Evolutionary conservation across 1,140 invertebrate genomes (phyloP), one percentile per base, ranked within the genome.

Genomic region (Tetragnatha versicolor): DNA sequence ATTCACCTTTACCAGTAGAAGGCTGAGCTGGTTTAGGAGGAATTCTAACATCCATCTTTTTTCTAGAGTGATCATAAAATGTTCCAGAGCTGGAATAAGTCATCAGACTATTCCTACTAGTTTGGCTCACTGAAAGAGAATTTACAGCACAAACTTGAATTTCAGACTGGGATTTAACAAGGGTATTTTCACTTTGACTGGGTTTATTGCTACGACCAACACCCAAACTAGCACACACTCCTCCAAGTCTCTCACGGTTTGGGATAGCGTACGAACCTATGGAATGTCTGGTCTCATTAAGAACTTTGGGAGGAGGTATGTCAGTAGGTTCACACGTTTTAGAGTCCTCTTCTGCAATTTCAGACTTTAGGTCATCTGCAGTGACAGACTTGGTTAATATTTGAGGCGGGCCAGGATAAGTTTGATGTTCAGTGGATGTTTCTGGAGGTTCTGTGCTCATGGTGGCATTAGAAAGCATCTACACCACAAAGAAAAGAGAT

Each of bases 161-260:
- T 69, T 79, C 76, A 22, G 76, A 79, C 47, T 79, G 76, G 17
- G 76, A 79, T 27, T 79, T 79, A 31, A 65, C 76, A 29, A 79
- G 47, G 7, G 65, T 60, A 14, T 68, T 68, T 45, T 79, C 76
- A 58, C 65, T 79, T 33, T 65, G 60, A 49, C 73, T 77, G 17
- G 73, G 73, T 29, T 61, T 29, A 42, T 77, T 65, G 42, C 73
- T 77, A 29, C 73, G 22, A 12, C 73, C 73, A 42, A 55, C 31
- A 14, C 73, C 73, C 14, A 77, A 31, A 55, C 73, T 77, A 7
- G 33, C 47, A 29, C 45, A 53, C n/a, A 37, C 27, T 37, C 73
- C 22, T 3, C 45, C 12, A 35, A 75, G 9, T 65, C 45, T 58
- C 6, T 55, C 49, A 27, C 29, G 37, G 6, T 33, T 37, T n/a